Conservation (phyloP, 2,113 vertebrate genomes). For the Nothocercus julius region DNA sequence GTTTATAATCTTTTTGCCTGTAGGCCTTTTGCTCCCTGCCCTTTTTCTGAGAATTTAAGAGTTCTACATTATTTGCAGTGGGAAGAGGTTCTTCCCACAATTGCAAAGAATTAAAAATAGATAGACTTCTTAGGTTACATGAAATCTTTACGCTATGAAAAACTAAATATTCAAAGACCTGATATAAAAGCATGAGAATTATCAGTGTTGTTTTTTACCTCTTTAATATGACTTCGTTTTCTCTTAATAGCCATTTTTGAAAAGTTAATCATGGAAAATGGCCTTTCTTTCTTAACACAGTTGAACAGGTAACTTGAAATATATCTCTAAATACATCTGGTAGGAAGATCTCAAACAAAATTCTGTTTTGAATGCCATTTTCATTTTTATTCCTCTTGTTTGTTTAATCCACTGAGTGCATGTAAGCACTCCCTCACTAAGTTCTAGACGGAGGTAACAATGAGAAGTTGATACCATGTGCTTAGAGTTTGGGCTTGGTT, state of each 20-base stretch:
- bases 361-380: neutral
- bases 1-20: constrained; percentile 36
- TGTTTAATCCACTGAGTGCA: neutral
- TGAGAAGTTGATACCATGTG: neutral
- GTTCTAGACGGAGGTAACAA: neutral
- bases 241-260: neutral
- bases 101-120: constrained; percentile 12
- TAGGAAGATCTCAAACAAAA: neutral
- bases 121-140: constrained; percentile 17
- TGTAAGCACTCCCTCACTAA: neutral
- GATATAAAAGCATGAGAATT: neutral
- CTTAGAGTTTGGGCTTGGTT: neutral
- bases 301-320: neutral
- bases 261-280: neutral
- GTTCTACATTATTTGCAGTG: constrained; percentile 6
- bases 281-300: neutral
- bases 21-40: constrained; percentile 5
- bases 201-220: neutral
- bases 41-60: neutral
- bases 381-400: neutral
- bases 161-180: neutral
- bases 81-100: constrained; percentile 41
- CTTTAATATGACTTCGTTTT: constrained; percentile 10
- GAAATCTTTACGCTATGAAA: neutral
- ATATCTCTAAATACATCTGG: neutral